Conservation (phyloP, 2,888 invertebrate species). For the Labia minor region DNA sequence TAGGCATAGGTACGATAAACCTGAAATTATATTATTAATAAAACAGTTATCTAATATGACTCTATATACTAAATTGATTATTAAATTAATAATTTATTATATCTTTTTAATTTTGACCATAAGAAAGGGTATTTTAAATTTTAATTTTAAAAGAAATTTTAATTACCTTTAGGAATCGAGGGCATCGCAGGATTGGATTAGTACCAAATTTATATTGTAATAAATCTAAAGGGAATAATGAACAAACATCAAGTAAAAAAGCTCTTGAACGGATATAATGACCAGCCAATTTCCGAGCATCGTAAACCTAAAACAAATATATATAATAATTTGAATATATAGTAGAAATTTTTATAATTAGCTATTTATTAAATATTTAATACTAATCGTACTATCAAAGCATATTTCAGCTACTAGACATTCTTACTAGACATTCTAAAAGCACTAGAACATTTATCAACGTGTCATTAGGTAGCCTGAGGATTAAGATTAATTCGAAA, state of each 20-base stretch:
- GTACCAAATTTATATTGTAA: slow-evolving; percentile 71
- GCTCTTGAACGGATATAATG: slow-evolving; percentile 77
- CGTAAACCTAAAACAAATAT: slow-evolving; percentile 59
- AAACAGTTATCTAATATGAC: not conserved
- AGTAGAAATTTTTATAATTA: not conserved
- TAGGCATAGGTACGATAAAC: slow-evolving; percentile 85
- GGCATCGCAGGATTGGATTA: slow-evolving; percentile 79
- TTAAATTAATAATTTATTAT: too few species aligned
- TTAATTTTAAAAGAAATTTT: too few species aligned
- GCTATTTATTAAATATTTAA: too few species aligned
- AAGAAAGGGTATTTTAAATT: too few species aligned
- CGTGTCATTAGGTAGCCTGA: too few species aligned
- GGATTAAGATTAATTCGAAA: too few species aligned
- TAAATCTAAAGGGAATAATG: slow-evolving; percentile 76
- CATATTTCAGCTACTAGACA: too few species aligned
- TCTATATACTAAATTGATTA: too few species aligned
- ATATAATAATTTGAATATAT: not conserved
- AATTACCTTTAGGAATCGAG: slow-evolving; percentile 72
- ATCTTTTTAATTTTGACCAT: too few species aligned
- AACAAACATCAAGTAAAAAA: slow-evolving; percentile 72
- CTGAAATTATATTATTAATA: slow-evolving; percentile 37
- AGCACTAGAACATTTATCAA: too few species aligned
- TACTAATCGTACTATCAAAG: too few species aligned
- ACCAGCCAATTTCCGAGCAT: slow-evolving; percentile 76
- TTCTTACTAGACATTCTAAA: too few species aligned